A percentile compares a stretch with the other conserved stretches of the same genome.
Evolutionary conservation across 2,113 vertebrate genomes (phyloP).

Genomic region (Columbina picui): DNA sequence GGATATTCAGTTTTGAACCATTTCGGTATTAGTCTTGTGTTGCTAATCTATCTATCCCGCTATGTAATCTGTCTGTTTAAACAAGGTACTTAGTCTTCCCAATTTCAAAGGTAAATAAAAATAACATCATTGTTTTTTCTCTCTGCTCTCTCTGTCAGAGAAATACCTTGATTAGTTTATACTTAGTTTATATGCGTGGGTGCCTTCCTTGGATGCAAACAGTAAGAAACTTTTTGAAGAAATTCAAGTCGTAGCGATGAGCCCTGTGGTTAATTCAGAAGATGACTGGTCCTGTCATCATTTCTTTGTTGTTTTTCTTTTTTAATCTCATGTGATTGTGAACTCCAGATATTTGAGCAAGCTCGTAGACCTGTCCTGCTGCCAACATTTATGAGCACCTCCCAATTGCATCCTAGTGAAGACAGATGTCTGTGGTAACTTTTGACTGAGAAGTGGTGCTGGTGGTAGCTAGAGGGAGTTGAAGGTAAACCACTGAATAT

Average conservation of each 20-base stretch:
- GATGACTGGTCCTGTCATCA: background rate
- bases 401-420: background rate
- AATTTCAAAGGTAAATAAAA: slow-evolving; percentile 34
- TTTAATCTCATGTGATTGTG: background rate
- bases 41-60: background rate
- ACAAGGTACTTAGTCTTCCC: background rate
- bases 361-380: background rate
- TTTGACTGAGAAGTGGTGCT: background rate
- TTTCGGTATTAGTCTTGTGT: background rate
- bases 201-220: background rate
- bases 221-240: background rate
- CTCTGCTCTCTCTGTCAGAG: slow-evolving; percentile 22
- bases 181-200: background rate
- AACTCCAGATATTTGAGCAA: background rate
- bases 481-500: background rate
- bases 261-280: background rate
- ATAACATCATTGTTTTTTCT: background rate
- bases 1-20: background rate
- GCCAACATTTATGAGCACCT: background rate
- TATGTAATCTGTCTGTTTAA: slow-evolving; percentile 11
- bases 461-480: background rate
- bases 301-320: background rate
- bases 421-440: background rate
- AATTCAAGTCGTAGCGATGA: background rate
- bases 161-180: slow-evolving; percentile 52